Percentiles rank a stretch among this genome's conserved stretches.
Evolutionary conservation across 2,888 invertebrate genomes (phyloP).

Genomic region (Andrena chrysosceles): DNA sequence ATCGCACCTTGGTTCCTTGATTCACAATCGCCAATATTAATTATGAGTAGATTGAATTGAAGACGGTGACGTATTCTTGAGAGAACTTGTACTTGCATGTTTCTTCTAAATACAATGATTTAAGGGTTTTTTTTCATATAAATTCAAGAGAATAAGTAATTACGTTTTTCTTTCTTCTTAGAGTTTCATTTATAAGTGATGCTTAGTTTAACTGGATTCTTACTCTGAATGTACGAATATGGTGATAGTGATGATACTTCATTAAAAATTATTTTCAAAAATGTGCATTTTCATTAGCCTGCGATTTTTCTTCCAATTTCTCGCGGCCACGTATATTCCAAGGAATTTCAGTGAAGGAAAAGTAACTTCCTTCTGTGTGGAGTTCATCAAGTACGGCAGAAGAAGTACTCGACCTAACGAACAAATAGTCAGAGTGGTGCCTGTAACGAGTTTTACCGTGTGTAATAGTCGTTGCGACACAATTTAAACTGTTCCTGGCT

Average conservation of each 20-base stretch:
- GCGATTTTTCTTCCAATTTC: not conserved
- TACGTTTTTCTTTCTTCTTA: not conserved
- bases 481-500: slow-evolving; percentile 18
- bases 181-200: not conserved
- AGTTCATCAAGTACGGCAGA: slow-evolving; percentile 32
- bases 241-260: too few species aligned
- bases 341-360: slow-evolving; percentile 2
- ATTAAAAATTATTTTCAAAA: not conserved
- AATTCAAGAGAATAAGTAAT: not conserved
- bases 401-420: slow-evolving; percentile 33
- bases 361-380: not conserved
- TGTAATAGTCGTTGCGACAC: slow-evolving; percentile 14
- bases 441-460: slow-evolving; percentile 23
- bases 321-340: not conserved
- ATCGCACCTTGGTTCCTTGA: slow-evolving; percentile 39
- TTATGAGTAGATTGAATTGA: slow-evolving; percentile 5
- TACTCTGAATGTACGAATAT: too few species aligned
- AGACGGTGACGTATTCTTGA: not conserved
- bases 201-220: too few species aligned
- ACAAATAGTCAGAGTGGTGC: slow-evolving; percentile 23
- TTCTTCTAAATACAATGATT: not conserved
- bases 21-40: slow-evolving; percentile 31
- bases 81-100: not conserved
- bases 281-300: not conserved
- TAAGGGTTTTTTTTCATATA: not conserved